phyloP scores from a whole-genome alignment of 1,140 invertebrate genomes.

The Drosophila ogumai region DNA sequence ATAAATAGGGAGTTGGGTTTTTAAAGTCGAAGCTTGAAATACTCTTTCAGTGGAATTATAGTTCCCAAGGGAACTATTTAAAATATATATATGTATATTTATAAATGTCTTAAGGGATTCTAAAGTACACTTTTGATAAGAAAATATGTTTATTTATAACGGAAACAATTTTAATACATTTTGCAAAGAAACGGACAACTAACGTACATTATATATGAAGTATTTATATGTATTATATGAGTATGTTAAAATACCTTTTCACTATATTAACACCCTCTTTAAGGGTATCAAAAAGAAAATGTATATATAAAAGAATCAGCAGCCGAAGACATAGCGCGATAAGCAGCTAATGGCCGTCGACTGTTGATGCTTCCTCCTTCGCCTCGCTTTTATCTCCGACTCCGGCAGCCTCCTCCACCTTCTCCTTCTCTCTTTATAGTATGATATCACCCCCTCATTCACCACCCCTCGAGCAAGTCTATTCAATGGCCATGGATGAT shows the following conservation, averaged over 20 bases:
- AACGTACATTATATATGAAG: neutral
- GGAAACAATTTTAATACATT: neutral
- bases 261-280: neutral
- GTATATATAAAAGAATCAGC: slow-evolving; percentile 42
- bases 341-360: slow-evolving; percentile 79
- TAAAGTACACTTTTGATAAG: neutral
- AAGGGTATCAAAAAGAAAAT: slow-evolving; percentile 13
- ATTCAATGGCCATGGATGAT: slow-evolving; percentile 39
- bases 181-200: neutral
- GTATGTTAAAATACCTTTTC: no score
- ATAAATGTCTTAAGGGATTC: neutral
- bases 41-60: neutral
- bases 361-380: slow-evolving; percentile 48
- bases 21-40: neutral
- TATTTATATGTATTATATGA: no score
- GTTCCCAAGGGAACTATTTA: neutral
- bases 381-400: slow-evolving; percentile 28
- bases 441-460: neutral
- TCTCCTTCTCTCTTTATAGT: neutral
- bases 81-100: neutral
- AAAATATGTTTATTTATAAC: neutral
- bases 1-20: neutral
- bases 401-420: neutral
- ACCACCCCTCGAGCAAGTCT: slow-evolving; percentile 25
- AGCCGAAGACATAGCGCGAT: slow-evolving; percentile 62